Evolutionary conservation across 2,797 vertebrate genomes (phyloP).

Genomic region (Zonotrichia albicollis): DNA sequence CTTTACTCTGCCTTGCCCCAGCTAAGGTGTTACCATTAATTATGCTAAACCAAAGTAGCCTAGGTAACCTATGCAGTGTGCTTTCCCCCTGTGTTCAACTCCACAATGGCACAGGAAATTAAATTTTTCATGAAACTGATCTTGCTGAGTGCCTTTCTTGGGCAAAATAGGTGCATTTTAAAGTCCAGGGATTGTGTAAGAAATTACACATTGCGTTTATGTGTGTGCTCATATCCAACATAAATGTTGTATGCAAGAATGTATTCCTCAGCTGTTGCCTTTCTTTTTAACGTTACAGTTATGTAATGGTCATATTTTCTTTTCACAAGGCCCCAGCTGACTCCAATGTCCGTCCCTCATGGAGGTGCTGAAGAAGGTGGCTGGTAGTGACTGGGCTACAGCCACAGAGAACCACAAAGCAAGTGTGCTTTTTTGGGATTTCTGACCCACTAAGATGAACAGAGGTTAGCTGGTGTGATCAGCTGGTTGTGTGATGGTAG

Average conservation of each 20-base stretch:
- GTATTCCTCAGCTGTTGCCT: neutral
- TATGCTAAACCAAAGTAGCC: neutral
- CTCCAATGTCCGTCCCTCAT: neutral
- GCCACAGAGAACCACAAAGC: neutral
- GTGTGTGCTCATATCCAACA: neutral
- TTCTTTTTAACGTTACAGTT: neutral
- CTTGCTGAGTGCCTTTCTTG: neutral
- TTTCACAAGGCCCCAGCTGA: neutral
- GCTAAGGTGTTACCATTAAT: neutral
- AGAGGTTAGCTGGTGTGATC: neutral
- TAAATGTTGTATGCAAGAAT: neutral
- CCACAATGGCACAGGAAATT: neutral
- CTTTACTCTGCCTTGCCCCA: neutral
- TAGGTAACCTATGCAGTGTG: neutral
- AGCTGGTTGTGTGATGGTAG: neutral
- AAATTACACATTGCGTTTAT: neutral
- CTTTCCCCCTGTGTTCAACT: neutral
- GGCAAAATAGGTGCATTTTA: neutral
- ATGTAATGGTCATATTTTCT: neutral
- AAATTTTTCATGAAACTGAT: neutral
- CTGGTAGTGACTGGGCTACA: neutral
- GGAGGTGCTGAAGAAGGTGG: neutral
- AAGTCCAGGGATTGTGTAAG: neutral
- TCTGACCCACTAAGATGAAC: neutral
- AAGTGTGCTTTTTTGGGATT: rapidly evolving